Evolutionary conservation across 1,140 invertebrate species (phyloP).

Genomic region (Pseudomyrmex cubaensis): DNA sequence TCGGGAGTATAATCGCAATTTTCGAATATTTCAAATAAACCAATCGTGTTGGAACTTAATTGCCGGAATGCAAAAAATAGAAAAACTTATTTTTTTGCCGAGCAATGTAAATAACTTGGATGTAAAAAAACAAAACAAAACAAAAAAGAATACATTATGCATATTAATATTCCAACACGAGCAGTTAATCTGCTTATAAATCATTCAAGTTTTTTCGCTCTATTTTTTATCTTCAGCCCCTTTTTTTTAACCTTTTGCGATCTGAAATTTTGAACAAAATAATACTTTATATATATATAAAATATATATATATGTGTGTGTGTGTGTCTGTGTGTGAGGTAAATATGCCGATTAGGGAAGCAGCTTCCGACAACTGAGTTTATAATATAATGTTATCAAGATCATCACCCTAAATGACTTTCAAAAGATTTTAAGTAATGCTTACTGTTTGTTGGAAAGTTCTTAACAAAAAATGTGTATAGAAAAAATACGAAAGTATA

Average conservation of each 20-base stretch:
- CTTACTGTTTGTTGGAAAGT: too few relatives aligned
- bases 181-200: not conserved
- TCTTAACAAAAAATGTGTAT: not conserved
- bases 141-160: not conserved
- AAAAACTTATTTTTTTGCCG: not conserved
- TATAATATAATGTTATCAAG: too few relatives aligned
- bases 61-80: not conserved
- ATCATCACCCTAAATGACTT: too few relatives aligned
- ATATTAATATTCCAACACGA: conserved; percentile 28
- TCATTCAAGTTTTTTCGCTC: not conserved
- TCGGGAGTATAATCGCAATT: conserved; percentile 31
- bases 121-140: not conserved
- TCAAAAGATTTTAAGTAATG: too few relatives aligned
- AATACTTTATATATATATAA: not conserved
- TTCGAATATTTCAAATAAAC: conserved; percentile 14
- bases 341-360: too few relatives aligned
- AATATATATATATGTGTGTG: too few relatives aligned
- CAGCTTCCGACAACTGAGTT: too few relatives aligned
- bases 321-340: too few relatives aligned
- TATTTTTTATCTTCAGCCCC: conserved; percentile 2
- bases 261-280: conserved; percentile 13
- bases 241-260: not conserved
- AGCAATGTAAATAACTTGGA: not conserved
- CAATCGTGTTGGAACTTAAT: conserved; percentile 28
- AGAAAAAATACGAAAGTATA: too few relatives aligned